Percentiles rank a stretch among this genome's conserved stretches.
phyloP scores from a whole-genome alignment of 2,797 vertebrate species.

The Perdix hodgsoniae region DNA sequence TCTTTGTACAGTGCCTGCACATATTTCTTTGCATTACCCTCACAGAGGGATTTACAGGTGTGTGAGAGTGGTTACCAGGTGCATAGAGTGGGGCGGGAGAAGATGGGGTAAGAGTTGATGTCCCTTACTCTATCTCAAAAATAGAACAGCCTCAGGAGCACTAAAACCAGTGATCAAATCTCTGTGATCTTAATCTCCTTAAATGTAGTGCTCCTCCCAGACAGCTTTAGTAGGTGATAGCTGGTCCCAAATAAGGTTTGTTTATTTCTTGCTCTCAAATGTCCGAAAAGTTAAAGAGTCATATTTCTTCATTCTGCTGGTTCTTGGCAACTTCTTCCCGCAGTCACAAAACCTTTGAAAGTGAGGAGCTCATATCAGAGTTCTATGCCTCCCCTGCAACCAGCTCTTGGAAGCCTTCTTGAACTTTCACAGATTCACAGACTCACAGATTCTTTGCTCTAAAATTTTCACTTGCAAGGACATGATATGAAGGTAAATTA shows the following conservation, averaged over 20 bases:
- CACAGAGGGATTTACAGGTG: neutral
- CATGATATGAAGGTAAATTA: neutral
- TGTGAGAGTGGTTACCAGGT: neutral
- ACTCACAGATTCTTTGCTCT: neutral
- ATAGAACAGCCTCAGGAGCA: neutral
- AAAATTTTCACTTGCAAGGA: neutral
- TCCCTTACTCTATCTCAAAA: neutral
- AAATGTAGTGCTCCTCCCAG: neutral
- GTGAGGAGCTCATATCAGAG: neutral
- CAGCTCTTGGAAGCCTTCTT: neutral
- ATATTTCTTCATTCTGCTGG: neutral
- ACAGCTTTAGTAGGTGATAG: neutral
- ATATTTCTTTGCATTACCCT: neutral
- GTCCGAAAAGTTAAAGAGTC: neutral
- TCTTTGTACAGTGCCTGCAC: neutral
- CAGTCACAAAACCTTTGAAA: neutral
- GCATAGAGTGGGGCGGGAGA: neutral
- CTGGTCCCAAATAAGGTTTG: neutral
- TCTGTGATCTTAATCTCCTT: neutral
- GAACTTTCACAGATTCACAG: neutral
- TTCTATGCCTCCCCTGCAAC: neutral
- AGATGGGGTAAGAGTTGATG: neutral
- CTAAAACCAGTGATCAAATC: neutral
- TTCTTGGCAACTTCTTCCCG: neutral
- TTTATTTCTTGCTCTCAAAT: neutral